Conservation (phyloP, 2,797 vertebrate species). For the Nannoperca obscura region DNA sequence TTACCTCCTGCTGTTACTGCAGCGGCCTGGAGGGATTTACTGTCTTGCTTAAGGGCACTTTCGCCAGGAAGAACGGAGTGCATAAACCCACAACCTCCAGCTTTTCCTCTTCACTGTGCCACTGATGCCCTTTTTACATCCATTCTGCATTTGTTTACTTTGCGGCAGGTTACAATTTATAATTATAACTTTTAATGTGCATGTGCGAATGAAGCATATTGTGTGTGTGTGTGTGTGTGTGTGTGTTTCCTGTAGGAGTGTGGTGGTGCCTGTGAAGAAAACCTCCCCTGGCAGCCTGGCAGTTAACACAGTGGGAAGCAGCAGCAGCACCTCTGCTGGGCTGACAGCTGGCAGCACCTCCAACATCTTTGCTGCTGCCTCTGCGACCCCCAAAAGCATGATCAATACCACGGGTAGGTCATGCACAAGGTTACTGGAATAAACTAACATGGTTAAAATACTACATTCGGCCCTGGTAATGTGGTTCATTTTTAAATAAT, state of each 20-base stretch:
- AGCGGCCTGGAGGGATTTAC: neutral
- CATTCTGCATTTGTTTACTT: neutral
- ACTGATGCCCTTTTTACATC: neutral
- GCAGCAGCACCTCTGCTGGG: slow-evolving; percentile 85
- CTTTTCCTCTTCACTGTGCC: neutral
- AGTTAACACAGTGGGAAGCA: slow-evolving; percentile 90
- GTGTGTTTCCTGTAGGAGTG: slow-evolving; percentile 87
- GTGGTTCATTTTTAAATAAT: slow-evolving; percentile 5
- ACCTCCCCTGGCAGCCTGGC: slow-evolving; percentile 90
- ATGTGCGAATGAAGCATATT: slow-evolving; percentile 10
- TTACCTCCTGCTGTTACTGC: neutral
- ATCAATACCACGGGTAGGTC: slow-evolving; percentile 92
- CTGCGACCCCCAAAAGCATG: slow-evolving; percentile 96
- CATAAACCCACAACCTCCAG: neutral
- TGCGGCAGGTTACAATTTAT: neutral
- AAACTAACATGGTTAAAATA: neutral
- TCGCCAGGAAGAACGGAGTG: neutral
- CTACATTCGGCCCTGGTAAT: slow-evolving; percentile 4
- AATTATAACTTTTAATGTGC: neutral
- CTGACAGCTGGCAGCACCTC: slow-evolving; percentile 89
- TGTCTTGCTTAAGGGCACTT: slow-evolving; percentile 2
- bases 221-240: slow-evolving; percentile 27
- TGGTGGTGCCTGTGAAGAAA: slow-evolving; percentile 96
- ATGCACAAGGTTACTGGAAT: slow-evolving; percentile 11
- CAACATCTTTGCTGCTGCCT: slow-evolving; percentile 93